Conservation (phyloP, 2,888 invertebrate species). For the Drosophila antonietae region DNA sequence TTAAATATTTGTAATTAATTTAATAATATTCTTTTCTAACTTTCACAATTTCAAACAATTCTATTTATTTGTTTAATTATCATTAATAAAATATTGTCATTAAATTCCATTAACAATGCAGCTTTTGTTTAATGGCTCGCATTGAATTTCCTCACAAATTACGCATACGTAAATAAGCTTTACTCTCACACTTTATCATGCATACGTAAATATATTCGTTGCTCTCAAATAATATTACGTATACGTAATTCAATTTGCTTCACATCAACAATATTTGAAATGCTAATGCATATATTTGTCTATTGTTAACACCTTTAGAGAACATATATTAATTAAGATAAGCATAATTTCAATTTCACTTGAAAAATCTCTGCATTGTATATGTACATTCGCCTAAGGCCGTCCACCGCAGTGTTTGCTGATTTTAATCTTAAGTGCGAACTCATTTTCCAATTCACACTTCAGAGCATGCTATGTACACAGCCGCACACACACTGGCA, state of each 20-base stretch:
- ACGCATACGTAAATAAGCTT: neutral
- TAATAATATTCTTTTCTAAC: too few relatives aligned
- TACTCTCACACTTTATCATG: neutral
- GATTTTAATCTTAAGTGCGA: slow-evolving; percentile 72
- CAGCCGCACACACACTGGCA: neutral
- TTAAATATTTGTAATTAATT: too few relatives aligned
- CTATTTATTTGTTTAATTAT: too few relatives aligned
- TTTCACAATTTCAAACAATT: too few relatives aligned
- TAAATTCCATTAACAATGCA: neutral
- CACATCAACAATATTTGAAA: neutral
- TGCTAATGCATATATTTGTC: neutral
- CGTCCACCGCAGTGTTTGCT: slow-evolving; percentile 38
- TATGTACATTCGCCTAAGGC: neutral
- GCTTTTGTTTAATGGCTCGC: neutral
- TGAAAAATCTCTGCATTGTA: neutral
- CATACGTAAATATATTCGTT: neutral
- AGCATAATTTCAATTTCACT: slow-evolving; percentile 23
- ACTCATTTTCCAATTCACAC: slow-evolving; percentile 70
- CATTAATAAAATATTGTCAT: neutral
- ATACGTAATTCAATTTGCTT: neutral
- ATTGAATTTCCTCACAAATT: neutral
- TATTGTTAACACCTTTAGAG: neutral
- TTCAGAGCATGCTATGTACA: slow-evolving; percentile 30
- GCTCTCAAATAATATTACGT: neutral
- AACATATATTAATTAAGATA: slow-evolving; percentile 19